These are phyloP conservation scores for Speoplatyrhinus poulsoni DNA, from an alignment of 2,113 vertebrate species.

Conservation along the genomic window DNA sequence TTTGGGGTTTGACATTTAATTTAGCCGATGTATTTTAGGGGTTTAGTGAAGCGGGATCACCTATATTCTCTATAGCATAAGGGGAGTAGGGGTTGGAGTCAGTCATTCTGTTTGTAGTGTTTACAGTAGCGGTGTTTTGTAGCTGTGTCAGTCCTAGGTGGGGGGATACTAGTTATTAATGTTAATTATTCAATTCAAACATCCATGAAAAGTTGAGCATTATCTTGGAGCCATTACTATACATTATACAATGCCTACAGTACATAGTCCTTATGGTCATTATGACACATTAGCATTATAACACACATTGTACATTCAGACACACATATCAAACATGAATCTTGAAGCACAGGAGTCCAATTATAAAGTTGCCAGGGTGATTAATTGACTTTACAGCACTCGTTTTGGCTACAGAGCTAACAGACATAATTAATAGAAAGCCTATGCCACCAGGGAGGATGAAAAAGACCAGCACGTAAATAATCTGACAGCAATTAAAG, in stretches of 20 bases:
- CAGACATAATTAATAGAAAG: slow-evolving; percentile 70
- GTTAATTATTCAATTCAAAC: neutral
- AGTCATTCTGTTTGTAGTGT: no score
- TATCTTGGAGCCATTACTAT: slow-evolving; percentile 3
- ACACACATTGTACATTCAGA: neutral
- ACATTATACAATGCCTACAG: slow-evolving; percentile 1
- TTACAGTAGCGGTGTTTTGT: no score
- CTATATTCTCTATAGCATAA: no score
- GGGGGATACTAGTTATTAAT: neutral
- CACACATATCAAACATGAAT: slow-evolving; percentile 2
- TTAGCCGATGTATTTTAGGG: no score
- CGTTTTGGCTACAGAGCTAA: slow-evolving; percentile 62
- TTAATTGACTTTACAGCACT: slow-evolving; percentile 45
- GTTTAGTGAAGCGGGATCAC: no score
- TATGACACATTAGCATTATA: neutral
- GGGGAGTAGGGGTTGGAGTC: no score
- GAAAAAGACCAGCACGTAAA: slow-evolving; percentile 70
- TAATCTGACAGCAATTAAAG: slow-evolving; percentile 75
- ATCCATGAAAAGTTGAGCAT: neutral
- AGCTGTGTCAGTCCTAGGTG: no score
- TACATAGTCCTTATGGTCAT: neutral
- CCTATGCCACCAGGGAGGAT: slow-evolving; percentile 65
- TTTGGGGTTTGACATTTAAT: no score
- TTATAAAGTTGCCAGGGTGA: slow-evolving; percentile 41
- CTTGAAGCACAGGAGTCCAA: slow-evolving; percentile 12